Conservation (phyloP, 2,888 invertebrate genomes). For the Brassicogethes aeneus region DNA sequence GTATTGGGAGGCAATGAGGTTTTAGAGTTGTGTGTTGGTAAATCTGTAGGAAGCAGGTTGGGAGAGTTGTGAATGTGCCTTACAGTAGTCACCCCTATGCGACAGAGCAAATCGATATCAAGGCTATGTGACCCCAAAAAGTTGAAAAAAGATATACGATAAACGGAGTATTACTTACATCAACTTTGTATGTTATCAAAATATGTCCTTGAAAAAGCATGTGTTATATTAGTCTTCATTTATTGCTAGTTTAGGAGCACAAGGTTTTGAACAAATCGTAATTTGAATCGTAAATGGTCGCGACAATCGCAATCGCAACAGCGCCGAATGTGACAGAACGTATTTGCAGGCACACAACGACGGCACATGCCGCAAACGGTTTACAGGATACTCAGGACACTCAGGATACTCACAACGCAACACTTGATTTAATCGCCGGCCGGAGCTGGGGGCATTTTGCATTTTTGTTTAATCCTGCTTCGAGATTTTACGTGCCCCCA, state of each 20-base stretch:
- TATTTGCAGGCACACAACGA: conserved; percentile 2
- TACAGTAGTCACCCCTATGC: conserved; percentile 37
- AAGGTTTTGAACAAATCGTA: conserved; percentile 15
- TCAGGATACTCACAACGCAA: neutral
- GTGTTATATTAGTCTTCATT: conserved; percentile 39
- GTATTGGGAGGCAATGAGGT: conserved; percentile 6
- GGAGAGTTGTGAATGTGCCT: conserved; percentile 33
- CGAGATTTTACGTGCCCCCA: conserved; percentile 29
- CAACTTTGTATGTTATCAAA: conserved; percentile 38
- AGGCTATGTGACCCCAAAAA: conserved; percentile 37
- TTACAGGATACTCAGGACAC: neutral
- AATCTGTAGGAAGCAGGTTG: conserved; percentile 25
- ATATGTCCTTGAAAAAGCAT: conserved; percentile 40
- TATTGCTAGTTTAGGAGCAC: conserved; percentile 37
- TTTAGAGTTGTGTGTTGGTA: conserved; percentile 27
- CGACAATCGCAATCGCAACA: neutral
- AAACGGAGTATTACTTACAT: conserved; percentile 34
- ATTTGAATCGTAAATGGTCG: neutral
- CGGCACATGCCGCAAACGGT: neutral
- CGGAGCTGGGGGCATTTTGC: conserved; percentile 16
- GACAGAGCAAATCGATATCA: conserved; percentile 40
- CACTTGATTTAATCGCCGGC: conserved; percentile 6
- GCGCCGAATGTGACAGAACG: neutral
- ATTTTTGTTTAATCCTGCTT: conserved; percentile 5
- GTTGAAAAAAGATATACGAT: conserved; percentile 21